Percentiles rank a stretch among this genome's conserved stretches.
These are phyloP conservation scores for Dicyrtoma fusca DNA, from an alignment of 2,888 invertebrate genomes.

Conservation along the genomic window DNA sequence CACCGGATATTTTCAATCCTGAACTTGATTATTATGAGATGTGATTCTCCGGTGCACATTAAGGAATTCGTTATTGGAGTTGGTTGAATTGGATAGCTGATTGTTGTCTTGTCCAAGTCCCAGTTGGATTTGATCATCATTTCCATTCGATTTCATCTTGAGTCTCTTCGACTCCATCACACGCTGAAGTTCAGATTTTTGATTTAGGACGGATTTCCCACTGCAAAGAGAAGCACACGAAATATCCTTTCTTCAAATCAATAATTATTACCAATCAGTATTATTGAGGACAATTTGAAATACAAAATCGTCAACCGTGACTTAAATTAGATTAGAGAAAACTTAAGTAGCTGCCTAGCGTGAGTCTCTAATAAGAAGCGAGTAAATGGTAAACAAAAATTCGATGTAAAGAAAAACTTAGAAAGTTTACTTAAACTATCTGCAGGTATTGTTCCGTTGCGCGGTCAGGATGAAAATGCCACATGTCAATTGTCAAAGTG, in stretches of 20 bases:
- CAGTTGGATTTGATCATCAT: not conserved
- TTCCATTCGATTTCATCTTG: constrained; percentile 16
- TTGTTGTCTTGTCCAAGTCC: constrained; percentile 9
- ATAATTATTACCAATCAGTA: not conserved
- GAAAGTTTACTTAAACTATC: too few relatives aligned
- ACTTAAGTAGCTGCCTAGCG: too few relatives aligned
- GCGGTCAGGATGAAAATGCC: too few relatives aligned
- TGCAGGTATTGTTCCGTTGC: too few relatives aligned
- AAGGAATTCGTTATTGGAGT: constrained; percentile 20
- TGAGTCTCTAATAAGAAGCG: too few relatives aligned
- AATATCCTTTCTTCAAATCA: not conserved
- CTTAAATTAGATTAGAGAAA: not conserved
- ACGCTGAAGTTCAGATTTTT: constrained; percentile 31
- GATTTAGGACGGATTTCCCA: constrained; percentile 35
- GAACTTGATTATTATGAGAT: constrained; percentile 26
- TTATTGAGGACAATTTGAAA: not conserved
- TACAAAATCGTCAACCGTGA: not conserved
- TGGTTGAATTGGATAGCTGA: too few relatives aligned
- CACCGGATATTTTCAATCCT: constrained; percentile 9
- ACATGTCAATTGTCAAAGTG: too few relatives aligned
- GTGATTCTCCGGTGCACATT: constrained; percentile 32
- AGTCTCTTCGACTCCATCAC: constrained; percentile 33
- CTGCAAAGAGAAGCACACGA: not conserved
- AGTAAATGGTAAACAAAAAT: too few relatives aligned
- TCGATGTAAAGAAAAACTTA: too few relatives aligned